Conservation (phyloP, 2,888 invertebrate genomes). For the Diploptera punctata region DNA sequence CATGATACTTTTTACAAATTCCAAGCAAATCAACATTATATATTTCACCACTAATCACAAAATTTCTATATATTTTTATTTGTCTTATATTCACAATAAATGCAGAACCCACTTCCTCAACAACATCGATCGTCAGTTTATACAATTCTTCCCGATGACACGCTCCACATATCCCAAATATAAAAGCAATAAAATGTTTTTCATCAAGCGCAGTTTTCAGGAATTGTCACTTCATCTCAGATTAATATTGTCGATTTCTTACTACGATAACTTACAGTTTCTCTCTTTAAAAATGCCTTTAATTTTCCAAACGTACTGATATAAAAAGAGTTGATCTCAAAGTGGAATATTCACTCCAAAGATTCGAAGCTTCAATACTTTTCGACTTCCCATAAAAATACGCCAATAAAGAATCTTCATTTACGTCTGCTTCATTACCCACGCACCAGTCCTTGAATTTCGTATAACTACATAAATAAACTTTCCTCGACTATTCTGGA, state of each 20-base stretch:
- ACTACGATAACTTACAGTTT: background rate
- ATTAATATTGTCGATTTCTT: background rate
- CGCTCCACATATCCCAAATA: background rate
- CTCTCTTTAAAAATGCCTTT: background rate
- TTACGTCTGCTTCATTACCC: no score
- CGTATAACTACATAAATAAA: no score
- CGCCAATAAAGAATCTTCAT: no score
- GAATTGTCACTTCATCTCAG: background rate
- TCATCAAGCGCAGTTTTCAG: background rate
- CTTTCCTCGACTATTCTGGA: no score
- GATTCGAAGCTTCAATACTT: no score
- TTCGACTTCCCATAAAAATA: no score
- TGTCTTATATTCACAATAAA: no score
- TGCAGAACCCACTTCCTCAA: no score
- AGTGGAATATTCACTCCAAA: no score
- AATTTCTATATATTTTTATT: background rate
- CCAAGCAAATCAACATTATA: slow-evolving; percentile 2
- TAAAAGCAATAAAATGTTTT: background rate
- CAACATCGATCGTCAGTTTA: no score
- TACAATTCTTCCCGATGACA: background rate
- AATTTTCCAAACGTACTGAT: background rate
- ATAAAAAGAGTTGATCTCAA: no score
- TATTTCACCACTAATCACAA: slow-evolving; percentile 3
- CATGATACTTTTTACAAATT: background rate
- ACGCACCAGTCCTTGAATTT: no score